Evolutionary conservation across 2,888 invertebrate genomes (phyloP).

Genomic region (Brachylomia viminalis): DNA sequence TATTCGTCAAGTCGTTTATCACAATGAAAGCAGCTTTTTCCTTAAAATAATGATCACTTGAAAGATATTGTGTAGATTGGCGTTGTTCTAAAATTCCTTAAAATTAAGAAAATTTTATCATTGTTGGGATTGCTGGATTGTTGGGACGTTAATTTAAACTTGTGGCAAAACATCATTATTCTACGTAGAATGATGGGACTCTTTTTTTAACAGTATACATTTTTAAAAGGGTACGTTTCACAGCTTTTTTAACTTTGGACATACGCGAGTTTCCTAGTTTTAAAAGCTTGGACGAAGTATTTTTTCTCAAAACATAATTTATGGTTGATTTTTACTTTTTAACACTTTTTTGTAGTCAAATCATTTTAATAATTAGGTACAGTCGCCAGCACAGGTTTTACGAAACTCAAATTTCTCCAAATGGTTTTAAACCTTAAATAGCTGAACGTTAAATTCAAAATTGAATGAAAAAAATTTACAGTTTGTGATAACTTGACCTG

Average conservation of each 20-base stretch:
- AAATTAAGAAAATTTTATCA: background rate
- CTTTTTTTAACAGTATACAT: conserved; percentile 75
- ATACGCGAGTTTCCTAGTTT: conserved; percentile 39
- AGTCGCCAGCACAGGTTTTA: no score
- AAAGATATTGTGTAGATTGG: background rate
- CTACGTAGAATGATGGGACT: conserved; percentile 45
- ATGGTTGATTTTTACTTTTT: background rate
- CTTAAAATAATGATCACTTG: background rate
- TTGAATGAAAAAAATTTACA: no score
- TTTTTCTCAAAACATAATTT: conserved; percentile 23
- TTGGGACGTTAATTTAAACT: conserved; percentile 24
- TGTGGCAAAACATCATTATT: conserved; percentile 56
- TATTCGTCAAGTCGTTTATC: no score
- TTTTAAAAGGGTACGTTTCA: conserved; percentile 74
- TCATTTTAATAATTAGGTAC: background rate
- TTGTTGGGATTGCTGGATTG: background rate
- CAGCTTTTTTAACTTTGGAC: conserved; percentile 60
- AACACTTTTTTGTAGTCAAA: background rate
- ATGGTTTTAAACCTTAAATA: no score
- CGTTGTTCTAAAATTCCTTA: background rate
- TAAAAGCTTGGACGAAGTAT: conserved; percentile 36
- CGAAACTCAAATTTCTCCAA: no score
- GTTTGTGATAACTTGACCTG: no score
- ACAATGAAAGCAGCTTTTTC: no score
- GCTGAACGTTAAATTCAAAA: no score